Conservation (phyloP, 2,797 vertebrate genomes). For the Chloroceryle amazona region DNA sequence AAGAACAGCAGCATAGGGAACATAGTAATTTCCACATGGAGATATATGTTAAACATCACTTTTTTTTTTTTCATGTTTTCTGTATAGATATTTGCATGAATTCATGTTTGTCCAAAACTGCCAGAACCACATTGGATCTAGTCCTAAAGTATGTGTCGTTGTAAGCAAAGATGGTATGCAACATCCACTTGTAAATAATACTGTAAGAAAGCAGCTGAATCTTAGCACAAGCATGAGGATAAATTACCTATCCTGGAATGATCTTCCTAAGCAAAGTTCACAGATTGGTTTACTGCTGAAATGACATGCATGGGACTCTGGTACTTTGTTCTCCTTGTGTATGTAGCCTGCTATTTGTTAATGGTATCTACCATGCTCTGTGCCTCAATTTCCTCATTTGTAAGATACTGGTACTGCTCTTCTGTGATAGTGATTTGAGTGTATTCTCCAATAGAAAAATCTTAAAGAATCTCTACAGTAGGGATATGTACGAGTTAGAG, state of each 20-base stretch:
- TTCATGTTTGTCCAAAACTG: not conserved
- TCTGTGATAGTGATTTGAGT: not conserved
- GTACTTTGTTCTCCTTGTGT: not conserved
- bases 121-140: not conserved
- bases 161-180: not conserved
- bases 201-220: not conserved
- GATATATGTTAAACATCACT: not conserved
- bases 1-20: not conserved
- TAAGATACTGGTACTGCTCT: not conserved
- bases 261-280: not conserved
- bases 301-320: not conserved
- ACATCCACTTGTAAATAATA: not conserved
- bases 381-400: not conserved
- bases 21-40: not conserved
- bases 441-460: not conserved
- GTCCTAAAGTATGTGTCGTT: not conserved
- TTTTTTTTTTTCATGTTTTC: not conserved
- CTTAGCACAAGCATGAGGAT: not conserved
- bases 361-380: not conserved
- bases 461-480: not conserved
- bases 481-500: not conserved
- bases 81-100: not conserved
- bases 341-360: not conserved
- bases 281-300: not conserved
- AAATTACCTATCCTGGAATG: not conserved